Conservation (phyloP, 2,113 vertebrate species). For the Rhadina sibilatrix region DNA sequence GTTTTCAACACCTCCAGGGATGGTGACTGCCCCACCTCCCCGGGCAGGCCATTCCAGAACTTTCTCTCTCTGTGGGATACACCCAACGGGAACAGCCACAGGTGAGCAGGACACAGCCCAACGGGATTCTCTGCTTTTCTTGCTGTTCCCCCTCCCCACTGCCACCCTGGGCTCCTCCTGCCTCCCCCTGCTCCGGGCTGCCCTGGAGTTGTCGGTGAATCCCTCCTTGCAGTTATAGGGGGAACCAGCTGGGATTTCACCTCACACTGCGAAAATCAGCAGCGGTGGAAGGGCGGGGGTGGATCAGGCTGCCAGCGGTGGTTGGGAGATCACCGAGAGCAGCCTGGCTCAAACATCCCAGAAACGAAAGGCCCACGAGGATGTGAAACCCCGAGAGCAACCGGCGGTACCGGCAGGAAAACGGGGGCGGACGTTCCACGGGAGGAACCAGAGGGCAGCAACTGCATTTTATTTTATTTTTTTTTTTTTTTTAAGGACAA, state of each 20-base stretch:
- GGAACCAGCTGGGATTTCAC: neutral
- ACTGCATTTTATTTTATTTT: too few relatives aligned
- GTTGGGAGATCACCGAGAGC: neutral
- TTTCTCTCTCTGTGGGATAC: too few relatives aligned
- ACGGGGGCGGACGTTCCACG: neutral
- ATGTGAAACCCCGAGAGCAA: neutral
- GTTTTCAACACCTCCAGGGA: too few relatives aligned
- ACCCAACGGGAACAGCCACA: fast-evolving
- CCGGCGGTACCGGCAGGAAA: neutral
- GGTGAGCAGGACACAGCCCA: neutral
- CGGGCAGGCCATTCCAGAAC: too few relatives aligned
- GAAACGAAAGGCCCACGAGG: neutral
- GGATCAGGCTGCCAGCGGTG: neutral
- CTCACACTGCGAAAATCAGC: fast-evolving
- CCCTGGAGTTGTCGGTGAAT: fast-evolving
- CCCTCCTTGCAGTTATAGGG: neutral
- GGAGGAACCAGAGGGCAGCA: neutral
- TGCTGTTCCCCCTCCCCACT: neutral
- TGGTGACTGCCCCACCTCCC: too few relatives aligned
- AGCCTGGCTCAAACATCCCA: neutral
- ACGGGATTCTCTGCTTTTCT: neutral
- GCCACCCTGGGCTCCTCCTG: fast-evolving
- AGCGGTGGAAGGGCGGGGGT: too few relatives aligned
- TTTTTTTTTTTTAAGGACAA: neutral
- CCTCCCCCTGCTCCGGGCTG: neutral